Conservation (phyloP, 2,113 vertebrate species). For the Hippocampus zosterae region DNA sequence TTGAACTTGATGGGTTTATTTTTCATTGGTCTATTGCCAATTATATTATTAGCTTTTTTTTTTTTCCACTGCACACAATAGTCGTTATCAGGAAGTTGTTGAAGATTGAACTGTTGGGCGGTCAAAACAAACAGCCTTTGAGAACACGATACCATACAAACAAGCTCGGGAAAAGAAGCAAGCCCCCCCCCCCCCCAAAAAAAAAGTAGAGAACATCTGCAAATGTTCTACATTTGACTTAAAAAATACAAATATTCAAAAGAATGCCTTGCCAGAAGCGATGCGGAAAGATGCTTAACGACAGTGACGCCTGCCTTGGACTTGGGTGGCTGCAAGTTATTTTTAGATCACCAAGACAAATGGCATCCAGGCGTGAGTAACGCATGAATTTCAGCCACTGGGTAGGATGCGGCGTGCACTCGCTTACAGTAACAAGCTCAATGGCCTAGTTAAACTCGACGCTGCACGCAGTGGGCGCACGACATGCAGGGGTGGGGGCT, state of each 20-base stretch:
- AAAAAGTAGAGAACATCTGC: neutral
- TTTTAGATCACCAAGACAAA: constrained; percentile 61
- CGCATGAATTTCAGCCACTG: constrained; percentile 45
- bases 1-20: too few relatives aligned
- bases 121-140: too few relatives aligned
- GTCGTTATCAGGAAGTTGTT: too few relatives aligned
- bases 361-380: constrained; percentile 52
- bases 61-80: too few relatives aligned
- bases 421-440: constrained; percentile 50
- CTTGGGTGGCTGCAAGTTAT: constrained; percentile 33
- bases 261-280: neutral
- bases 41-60: too few relatives aligned
- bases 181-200: neutral
- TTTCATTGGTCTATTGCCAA: too few relatives aligned
- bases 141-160: neutral
- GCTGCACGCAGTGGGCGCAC: constrained; percentile 22
- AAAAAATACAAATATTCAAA: neutral
- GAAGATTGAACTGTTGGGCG: too few relatives aligned
- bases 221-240: neutral
- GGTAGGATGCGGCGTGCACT: constrained; percentile 44
- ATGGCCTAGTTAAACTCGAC: constrained; percentile 58
- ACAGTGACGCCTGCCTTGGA: constrained; percentile 22
- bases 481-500: constrained; percentile 5
- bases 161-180: neutral
- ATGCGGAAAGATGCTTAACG: constrained; percentile 18